A percentile compares a stretch with the other conserved stretches of the same genome.
Evolutionary conservation across 2,888 invertebrate species (phyloP).

Genomic region (Stenolophus ochropezus): DNA sequence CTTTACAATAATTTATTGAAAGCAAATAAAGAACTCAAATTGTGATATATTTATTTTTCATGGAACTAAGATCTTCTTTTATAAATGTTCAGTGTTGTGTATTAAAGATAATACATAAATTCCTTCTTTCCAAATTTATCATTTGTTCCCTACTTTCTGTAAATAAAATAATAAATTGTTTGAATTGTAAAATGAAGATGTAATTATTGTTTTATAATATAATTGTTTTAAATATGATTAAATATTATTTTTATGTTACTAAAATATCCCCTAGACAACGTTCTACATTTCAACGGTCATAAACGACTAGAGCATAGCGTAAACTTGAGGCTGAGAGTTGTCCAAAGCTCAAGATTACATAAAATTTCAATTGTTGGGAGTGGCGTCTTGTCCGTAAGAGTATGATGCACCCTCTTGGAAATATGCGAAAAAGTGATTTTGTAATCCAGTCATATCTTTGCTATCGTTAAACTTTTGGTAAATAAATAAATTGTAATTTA

Average conservation of each 20-base stretch:
- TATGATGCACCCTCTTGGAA: too few species aligned
- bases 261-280: too few species aligned
- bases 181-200: slow-evolving; percentile 34
- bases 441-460: too few species aligned
- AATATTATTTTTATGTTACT: slow-evolving; percentile 13
- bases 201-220: slow-evolving; percentile 43
- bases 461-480: too few species aligned
- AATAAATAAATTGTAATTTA: too few species aligned
- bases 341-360: too few species aligned
- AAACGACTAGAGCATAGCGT: too few species aligned
- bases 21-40: slow-evolving; percentile 45
- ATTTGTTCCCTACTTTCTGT: background rate
- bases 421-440: too few species aligned
- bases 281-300: too few species aligned
- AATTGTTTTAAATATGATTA: slow-evolving; percentile 30
- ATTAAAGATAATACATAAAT: background rate
- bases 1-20: slow-evolving; percentile 44
- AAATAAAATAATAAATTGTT: background rate
- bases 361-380: too few species aligned
- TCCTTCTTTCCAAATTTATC: background rate
- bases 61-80: slow-evolving; percentile 13
- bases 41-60: slow-evolving; percentile 50
- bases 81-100: slow-evolving; percentile 20
- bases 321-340: too few species aligned
- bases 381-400: too few species aligned